Percentiles rank a stretch among this genome's conserved stretches.
These are phyloP conservation scores for Sialis fuliginosa DNA, from an alignment of 2,888 invertebrate species.

Conservation along the genomic window DNA sequence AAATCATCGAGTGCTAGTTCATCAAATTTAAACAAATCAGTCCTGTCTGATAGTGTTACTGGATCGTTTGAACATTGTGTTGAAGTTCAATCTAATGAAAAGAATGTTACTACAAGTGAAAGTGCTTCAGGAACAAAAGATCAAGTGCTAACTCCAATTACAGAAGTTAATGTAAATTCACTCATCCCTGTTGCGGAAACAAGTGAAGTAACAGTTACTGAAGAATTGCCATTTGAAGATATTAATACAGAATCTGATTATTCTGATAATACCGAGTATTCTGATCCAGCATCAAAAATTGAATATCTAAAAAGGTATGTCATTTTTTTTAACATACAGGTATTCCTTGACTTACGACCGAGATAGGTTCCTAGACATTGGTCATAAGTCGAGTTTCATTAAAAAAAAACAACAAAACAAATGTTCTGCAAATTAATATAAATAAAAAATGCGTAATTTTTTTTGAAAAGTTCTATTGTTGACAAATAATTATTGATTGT, in stretches of 20 bases:
- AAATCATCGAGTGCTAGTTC: neutral
- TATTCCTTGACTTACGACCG: too few relatives aligned
- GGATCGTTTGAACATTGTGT: neutral
- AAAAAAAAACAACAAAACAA: too few relatives aligned
- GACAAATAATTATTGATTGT: too few relatives aligned
- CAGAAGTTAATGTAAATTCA: neutral
- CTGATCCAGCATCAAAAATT: neutral
- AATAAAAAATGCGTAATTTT: too few relatives aligned
- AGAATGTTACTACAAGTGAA: neutral
- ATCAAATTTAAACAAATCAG: neutral
- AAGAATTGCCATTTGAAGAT: slow-evolving; percentile 3
- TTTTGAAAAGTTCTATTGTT: too few relatives aligned
- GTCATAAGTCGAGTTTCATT: too few relatives aligned
- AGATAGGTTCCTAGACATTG: too few relatives aligned
- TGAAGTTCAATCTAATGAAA: neutral
- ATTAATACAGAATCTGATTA: neutral
- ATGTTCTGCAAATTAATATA: too few relatives aligned
- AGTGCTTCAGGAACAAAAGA: neutral
- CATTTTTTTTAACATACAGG: too few relatives aligned
- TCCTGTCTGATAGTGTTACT: neutral
- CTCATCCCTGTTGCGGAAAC: slow-evolving; percentile 1
- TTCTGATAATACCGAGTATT: neutral
- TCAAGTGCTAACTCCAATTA: neutral
- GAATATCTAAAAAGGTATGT: neutral
- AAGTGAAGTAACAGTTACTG: neutral